phyloP scores from a whole-genome alignment of 2,113 vertebrate species.

The Chaenocephalus aceratus region DNA sequence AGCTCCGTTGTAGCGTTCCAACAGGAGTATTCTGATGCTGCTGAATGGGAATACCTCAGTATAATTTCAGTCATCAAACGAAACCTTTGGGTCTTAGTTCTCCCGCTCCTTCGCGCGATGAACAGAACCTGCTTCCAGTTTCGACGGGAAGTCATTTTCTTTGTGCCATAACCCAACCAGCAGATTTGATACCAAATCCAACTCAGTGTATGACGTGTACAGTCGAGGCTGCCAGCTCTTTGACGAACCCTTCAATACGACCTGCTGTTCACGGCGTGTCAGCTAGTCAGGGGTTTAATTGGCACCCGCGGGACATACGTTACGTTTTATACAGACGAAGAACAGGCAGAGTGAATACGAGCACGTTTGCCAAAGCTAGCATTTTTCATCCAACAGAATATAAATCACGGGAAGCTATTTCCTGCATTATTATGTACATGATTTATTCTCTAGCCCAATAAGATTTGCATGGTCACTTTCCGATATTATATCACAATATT shows the following conservation, averaged over 20 bases:
- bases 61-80: background rate
- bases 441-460: slow-evolving; percentile 31
- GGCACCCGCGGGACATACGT: slow-evolving; percentile 19
- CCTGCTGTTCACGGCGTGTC: slow-evolving; percentile 21
- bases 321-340: slow-evolving; percentile 20
- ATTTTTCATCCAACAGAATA: slow-evolving; percentile 18
- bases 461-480: slow-evolving; percentile 68
- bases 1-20: slow-evolving; percentile 26
- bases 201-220: background rate
- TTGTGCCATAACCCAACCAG: slow-evolving; percentile 47
- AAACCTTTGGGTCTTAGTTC: background rate
- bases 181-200: slow-evolving; percentile 42
- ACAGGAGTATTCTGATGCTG: slow-evolving; percentile 1
- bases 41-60: slow-evolving; percentile 42
- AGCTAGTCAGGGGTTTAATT: slow-evolving; percentile 23
- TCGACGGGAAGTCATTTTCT: slow-evolving; percentile 11
- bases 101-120: background rate
- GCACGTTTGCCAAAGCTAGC: slow-evolving; percentile 59
- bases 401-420: slow-evolving; percentile 17
- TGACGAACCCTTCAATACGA: background rate
- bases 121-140: slow-evolving; percentile 9
- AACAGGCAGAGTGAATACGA: slow-evolving; percentile 4
- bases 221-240: background rate
- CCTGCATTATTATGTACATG: slow-evolving; percentile 45
- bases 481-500: slow-evolving; percentile 45